Base-by-base conservation (phyloP, 2,113 vertebrate genomes). In the Rissa tridactyla region DNA sequence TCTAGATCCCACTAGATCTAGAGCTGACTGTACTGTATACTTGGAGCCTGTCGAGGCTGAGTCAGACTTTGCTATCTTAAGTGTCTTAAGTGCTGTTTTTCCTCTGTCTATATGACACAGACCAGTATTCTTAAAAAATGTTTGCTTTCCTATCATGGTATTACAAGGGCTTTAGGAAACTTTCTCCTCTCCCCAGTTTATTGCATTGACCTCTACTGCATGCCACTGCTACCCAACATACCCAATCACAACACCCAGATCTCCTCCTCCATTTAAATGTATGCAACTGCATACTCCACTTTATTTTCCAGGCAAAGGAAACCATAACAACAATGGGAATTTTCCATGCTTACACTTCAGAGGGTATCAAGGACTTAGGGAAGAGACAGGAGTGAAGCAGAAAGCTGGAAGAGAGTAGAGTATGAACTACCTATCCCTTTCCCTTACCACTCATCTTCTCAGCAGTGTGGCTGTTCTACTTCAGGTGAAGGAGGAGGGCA, bases 221-320 rank as follows among this genome's bases (percentile, higher is more conserved):
- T 15, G 8, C 1, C 0, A 52, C 32, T 79, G 15, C n/a, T 40
- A 49, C 10, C 6, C 49, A 72, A 1, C 10, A 44, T 13, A 36
- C 3, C 25, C 44, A 46, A 65, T 55, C 30, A 47, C 42, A 52
- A 52, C 30, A 73, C 5, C 13, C 23, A 60, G 10, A 73, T n/a
- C 16, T 79, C 12, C 8, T 70, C 27, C 38, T 61, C 30, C 17
- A 44, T 68, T 86, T 75, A n/a, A 60, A 61, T 11, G 5, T n/a
- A 38, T 23, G 20, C 5, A 57, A 58, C 17, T 54, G 10, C 21
- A 21, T 51, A 57, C 2, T 14, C 13, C 25, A 62, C 20, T 44
- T 72, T 9, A 40, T 68, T 72, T 61, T 46, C 72, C 42, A 68
- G 40, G 22, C 13, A 86, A 87, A 68, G 36, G 12, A 72, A 82